Base-by-base conservation (phyloP, 35 echinoderm and acorn worm species). In the Eucidaris tribuloides region DNA sequence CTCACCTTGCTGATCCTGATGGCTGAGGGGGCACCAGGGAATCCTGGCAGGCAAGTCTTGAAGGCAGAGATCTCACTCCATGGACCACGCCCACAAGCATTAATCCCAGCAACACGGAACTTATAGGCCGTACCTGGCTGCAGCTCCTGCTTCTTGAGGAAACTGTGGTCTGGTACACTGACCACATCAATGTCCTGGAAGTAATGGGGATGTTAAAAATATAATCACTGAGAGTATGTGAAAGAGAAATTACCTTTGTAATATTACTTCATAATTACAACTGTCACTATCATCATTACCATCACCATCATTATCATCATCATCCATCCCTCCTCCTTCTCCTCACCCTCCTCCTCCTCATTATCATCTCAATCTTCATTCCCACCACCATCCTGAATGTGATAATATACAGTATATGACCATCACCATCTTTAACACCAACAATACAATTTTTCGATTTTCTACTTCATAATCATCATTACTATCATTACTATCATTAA, bases 51-150 rank as follows among this genome's bases (percentile, higher is more conserved):
- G 44, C 96, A 99, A 34, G 96, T 99, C 65, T 99, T 99, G 84
- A 99, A 99, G 37, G 96, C 96, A 30, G 96, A 99, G 62, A 99
- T 99, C 83, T 99, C 96, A 87, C 96, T 99, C 87, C 90, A 99
- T 18, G 90, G 90, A 6, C 96, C 96, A 58, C 96, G 81, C 17
- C 96, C 96, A 71, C 96, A 93, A 29, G 96, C 96, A 76, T 99
- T 99, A 58, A 99, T 93, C 42, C 96, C 96, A 34, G 96, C 91
- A 3, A 99, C 96, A 19, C 96, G 63, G 91, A 99, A 99, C 84
- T 99, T 99, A 84, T 99, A 99, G 1, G 96, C 96, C 27, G 96
- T 99, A 23, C 96, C 96, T 59, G 96, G 86, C 32, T 90, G 91
- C 1, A 99, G 78, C 19, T 99, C 89, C 54, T 99, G 96, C 71